Evolutionary conservation across 2,888 invertebrate genomes (phyloP).

Genomic region (Apodemia mormo): DNA sequence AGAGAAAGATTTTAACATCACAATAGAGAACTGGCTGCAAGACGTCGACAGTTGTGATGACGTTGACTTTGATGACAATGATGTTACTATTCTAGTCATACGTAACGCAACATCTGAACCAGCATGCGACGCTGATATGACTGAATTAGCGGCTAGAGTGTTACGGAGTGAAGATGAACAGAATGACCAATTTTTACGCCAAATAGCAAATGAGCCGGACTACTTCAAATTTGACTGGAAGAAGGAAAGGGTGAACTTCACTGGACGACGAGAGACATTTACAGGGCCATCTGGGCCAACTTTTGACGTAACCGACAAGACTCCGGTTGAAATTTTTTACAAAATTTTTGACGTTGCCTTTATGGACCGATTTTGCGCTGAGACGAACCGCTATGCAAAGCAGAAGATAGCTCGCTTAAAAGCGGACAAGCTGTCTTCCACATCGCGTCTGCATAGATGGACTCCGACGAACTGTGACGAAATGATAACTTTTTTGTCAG

Average conservation of each 20-base stretch:
- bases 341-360: not conserved
- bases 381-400: constrained; percentile 35
- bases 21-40: no score
- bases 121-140: constrained; percentile 4
- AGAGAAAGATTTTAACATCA: constrained; percentile 51
- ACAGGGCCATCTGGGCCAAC: not conserved
- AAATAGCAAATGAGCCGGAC: constrained; percentile 25
- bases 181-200: constrained; percentile 28
- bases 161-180: constrained; percentile 1
- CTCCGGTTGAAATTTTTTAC: not conserved
- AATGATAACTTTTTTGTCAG: constrained; percentile 31
- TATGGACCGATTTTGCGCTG: constrained; percentile 30
- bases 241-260: constrained; percentile 30
- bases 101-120: not conserved
- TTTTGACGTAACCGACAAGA: not conserved
- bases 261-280: constrained; percentile 18
- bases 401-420: constrained; percentile 25
- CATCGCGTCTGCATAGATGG: constrained; percentile 30
- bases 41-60: no score
- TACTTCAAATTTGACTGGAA: constrained; percentile 35
- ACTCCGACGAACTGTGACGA: constrained; percentile 28
- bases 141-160: not conserved
- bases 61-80: no score
- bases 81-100: no score
- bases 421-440: not conserved